phyloP scores from a whole-genome alignment of 2,113 vertebrate genomes.

The Aplodontia rufa region DNA sequence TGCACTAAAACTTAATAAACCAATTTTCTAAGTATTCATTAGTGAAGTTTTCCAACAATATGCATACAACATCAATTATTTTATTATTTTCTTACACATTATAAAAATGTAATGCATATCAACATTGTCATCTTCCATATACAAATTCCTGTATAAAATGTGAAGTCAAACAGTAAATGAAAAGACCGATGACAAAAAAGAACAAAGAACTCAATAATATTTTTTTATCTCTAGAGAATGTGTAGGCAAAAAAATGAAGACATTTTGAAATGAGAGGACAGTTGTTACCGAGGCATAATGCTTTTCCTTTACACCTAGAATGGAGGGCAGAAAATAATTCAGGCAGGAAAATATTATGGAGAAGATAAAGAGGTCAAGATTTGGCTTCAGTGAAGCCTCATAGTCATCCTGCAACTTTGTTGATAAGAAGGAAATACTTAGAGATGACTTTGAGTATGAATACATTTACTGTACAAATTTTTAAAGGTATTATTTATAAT shows the following conservation, averaged over 20 bases:
- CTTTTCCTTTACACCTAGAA: background rate
- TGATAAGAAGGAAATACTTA: background rate
- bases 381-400: background rate
- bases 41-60: background rate
- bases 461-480: background rate
- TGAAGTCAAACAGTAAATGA: background rate
- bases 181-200: constrained; percentile 1
- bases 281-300: background rate
- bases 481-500: background rate
- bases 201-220: constrained; percentile 16
- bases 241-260: background rate
- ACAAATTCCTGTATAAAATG: background rate
- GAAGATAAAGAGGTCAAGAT: background rate
- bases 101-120: background rate
- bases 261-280: background rate
- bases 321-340: background rate
- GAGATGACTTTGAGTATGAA: background rate
- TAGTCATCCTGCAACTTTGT: background rate
- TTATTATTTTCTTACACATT: background rate
- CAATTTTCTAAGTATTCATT: background rate
- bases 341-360: background rate
- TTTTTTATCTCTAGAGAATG: background rate
- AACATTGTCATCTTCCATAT: background rate
- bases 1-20: background rate
- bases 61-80: background rate